Base-by-base conservation (phyloP, 2,113 vertebrate species). In the Melanerpes formicivorus region DNA sequence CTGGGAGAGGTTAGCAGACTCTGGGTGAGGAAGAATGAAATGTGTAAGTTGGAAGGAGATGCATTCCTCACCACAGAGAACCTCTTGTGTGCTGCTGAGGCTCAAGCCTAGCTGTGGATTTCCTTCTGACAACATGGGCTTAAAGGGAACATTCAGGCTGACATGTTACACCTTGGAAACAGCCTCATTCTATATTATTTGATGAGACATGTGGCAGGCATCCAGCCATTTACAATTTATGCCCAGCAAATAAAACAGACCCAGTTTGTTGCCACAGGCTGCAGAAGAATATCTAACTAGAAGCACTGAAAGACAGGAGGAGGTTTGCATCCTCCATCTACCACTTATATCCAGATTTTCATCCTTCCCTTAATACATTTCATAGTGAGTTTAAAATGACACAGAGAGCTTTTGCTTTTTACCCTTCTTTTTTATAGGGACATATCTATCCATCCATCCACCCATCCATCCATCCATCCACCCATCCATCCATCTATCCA, bases 51-150 rank as follows among this genome's bases (percentile, higher is more conserved):
- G 81, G 86, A 95, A 93, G 56, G 60, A 95, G 74, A 84, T 79
- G 59, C 8, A 62, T 94, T 96, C 84, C 44, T 88, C 88, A 66
- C 77, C 78, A 95, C 95, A 97, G 90, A 96, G 90, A 71, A 55
- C 29, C 73, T 93, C 86, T 97, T 97, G 93, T 97, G 75, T 91
- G 56, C 76, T 95, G 87, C 66, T 82, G 71, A 58, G 37, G 58
- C 60, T 91, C 77, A 79, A 46, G 60, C 80, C 54, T 87, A 90
- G 95, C 85, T 95, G 81, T 88, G 89, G 85, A 37, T 96, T 97
- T 96, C 93, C 95, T 96, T 96, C 87, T 93, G 79, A 95, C 84
- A 97, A 96, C 96, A 97, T 22, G 56, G 48, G 46, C 88, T 77
- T 95, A 91, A 96, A 97, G 93, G 54, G 87, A 87, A 91, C 95